Percentiles rank a stretch among this genome's conserved stretches.
Evolutionary conservation across 2,888 invertebrate genomes (phyloP).

Genomic region (Brenthis hecate): DNA sequence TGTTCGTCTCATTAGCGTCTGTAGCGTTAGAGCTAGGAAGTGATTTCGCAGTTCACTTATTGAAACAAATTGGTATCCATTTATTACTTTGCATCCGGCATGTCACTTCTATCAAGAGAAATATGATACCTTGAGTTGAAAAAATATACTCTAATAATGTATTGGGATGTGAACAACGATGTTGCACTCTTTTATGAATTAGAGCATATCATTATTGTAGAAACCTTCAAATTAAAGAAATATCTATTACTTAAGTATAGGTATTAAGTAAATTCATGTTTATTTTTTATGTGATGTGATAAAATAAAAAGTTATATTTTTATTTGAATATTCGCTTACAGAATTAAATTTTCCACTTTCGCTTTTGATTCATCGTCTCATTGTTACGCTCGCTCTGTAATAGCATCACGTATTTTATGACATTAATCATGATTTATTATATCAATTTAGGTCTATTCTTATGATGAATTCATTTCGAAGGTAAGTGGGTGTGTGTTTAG

Average conservation of each 20-base stretch:
- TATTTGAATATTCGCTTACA: too few species aligned
- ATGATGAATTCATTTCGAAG: constrained; percentile 25
- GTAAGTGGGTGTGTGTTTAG: constrained; percentile 19
- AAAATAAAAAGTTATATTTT: too few species aligned
- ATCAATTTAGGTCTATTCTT: constrained; percentile 24
- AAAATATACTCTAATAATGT: neutral
- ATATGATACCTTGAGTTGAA: constrained; percentile 17
- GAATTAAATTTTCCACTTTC: constrained; percentile 29
- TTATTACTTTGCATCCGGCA: constrained; percentile 34
- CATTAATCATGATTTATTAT: constrained; percentile 33
- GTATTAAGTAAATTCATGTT: too few species aligned
- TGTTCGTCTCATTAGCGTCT: constrained; percentile 28
- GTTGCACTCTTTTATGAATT: too few species aligned
- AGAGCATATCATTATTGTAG: too few species aligned
- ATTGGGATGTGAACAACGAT: too few species aligned
- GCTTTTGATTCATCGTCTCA: constrained; percentile 14
- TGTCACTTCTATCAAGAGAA: constrained; percentile 17
- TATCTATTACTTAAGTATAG: too few species aligned
- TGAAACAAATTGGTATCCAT: constrained; percentile 34
- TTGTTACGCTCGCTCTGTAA: constrained; percentile 20
- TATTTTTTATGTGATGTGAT: too few species aligned
- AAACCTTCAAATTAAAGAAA: too few species aligned
- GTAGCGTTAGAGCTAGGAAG: constrained; percentile 26
- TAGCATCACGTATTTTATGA: constrained; percentile 13
- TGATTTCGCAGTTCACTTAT: constrained; percentile 29